Base-by-base conservation (phyloP, 2,888 invertebrate species). In the Epirrhoe tristata region DNA sequence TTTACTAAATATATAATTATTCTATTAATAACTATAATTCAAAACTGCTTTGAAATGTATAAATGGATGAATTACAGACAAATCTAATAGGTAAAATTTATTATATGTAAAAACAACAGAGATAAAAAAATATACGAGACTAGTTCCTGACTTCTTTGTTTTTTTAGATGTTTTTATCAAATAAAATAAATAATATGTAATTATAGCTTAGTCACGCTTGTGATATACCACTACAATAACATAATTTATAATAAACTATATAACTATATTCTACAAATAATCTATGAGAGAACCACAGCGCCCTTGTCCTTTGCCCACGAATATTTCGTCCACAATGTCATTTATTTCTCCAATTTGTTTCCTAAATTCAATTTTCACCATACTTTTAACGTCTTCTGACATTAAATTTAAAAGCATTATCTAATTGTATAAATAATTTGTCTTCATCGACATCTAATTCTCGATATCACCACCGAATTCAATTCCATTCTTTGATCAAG, bases 21-120 rank as follows among this genome's bases (percentile, higher is more conserved):
- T 58, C 51, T 54, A n/a, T n/a, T n/a, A 59, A 55, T 5, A 24
- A 50, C 32, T 62, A 56, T 36, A 56, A 66, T 69, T 71, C 77
- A 70, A 65, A 78, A 69, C 66, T 55, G 4, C 43, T 39, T 48
- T 16, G 17, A 43, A 60, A 12, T 56, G 39, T 57, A 57, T 43
- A 14, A 12, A 60, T 34, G 36, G 6, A 43, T 60, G 32, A 36
- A 58, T 60, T 17, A 16, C 8, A 50, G 55, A 51, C 54, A 17
- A 16, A 24, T 17, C 17, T 51, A 52, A 43, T 43, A 46, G 34
- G 54, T 46, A 48, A 34, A 54, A 57, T n/a, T n/a, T n/a, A 31
- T 17, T 63, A 50, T 43, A 46, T 46, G 54, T 46, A 48, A 34
- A 54, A 57, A 58, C 52, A 14, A 31, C 12, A 43, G 36, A 39